phyloP scores from a whole-genome alignment of 2,888 invertebrate genomes.

The Eucera pruinosa region DNA sequence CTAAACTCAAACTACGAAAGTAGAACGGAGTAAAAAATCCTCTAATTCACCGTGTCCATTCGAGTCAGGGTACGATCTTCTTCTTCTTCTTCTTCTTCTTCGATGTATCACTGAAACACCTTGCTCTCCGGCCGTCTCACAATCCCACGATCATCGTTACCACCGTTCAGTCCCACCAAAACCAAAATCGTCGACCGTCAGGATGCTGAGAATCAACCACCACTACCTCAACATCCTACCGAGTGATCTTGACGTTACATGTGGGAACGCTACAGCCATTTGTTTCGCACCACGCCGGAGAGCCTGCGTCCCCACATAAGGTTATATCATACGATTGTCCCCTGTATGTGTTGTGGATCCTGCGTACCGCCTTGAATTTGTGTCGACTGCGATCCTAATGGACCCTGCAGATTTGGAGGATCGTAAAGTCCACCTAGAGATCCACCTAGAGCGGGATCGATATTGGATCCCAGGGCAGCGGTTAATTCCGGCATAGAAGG shows the following conservation, averaged over 20 bases:
- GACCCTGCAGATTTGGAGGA: slow-evolving; percentile 79
- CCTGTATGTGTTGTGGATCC: slow-evolving; percentile 92
- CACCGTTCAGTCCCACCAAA: slow-evolving; percentile 44
- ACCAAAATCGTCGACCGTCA: slow-evolving; percentile 32
- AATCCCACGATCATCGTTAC: slow-evolving; percentile 12
- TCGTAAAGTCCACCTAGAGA: slow-evolving; percentile 85
- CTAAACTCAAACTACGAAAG: slow-evolving; percentile 31
- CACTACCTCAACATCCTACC: slow-evolving; percentile 4
- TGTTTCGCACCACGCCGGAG: slow-evolving; percentile 91
- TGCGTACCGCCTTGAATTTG: slow-evolving; percentile 82
- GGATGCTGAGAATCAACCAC: not conserved
- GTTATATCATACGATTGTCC: slow-evolving; percentile 98
- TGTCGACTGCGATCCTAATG: slow-evolving; percentile 69
- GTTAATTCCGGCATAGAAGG: slow-evolving; percentile 79
- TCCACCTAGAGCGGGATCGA: slow-evolving; percentile 78
- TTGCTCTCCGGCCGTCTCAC: slow-evolving; percentile 64
- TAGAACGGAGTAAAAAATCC: slow-evolving; percentile 31
- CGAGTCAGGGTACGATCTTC: not conserved
- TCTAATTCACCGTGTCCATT: slow-evolving; percentile 6
- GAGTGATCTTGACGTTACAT: slow-evolving; percentile 61
- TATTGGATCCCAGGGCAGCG: slow-evolving; percentile 63
- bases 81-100: slow-evolving; percentile 1
- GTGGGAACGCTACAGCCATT: slow-evolving; percentile 88
- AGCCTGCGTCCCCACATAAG: slow-evolving; percentile 96
- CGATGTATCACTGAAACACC: slow-evolving; percentile 47